Evolutionary conservation across 2,113 vertebrate species (phyloP).

Genomic region (Chaetura pelagica): DNA sequence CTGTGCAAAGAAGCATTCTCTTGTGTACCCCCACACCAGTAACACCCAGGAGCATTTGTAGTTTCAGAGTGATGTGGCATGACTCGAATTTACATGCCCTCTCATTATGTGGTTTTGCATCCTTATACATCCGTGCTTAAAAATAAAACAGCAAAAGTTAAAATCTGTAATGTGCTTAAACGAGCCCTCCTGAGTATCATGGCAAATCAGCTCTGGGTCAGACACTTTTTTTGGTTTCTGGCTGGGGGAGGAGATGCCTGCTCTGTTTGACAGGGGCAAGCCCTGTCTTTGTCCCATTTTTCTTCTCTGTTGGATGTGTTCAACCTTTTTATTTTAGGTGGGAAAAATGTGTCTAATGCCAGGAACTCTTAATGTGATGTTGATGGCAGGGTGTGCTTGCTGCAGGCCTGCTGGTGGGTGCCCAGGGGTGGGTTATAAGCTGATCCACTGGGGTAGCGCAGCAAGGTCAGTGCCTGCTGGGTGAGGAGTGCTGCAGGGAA

Average conservation of each 20-base stretch:
- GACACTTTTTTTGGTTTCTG: background rate
- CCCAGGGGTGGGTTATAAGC: too few relatives aligned
- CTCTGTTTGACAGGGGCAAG: background rate
- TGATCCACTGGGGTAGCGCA: accelerated
- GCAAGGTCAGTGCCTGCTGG: accelerated
- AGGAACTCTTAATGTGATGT: accelerated
- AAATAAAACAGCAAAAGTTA: accelerated
- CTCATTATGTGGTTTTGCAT: background rate
- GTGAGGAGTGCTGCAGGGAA: background rate
- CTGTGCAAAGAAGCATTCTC: background rate
- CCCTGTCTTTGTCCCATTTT: accelerated
- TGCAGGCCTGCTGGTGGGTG: accelerated
- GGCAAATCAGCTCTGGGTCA: too few relatives aligned
- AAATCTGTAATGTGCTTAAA: background rate
- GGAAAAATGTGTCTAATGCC: accelerated
- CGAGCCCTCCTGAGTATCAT: accelerated
- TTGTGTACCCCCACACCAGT: accelerated
- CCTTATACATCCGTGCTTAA: background rate
- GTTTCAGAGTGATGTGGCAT: background rate
- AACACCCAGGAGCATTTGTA: background rate
- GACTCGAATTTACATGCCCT: background rate
- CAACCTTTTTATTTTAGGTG: background rate
- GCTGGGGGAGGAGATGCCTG: background rate
- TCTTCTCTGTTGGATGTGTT: background rate
- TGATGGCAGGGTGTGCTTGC: accelerated